These are phyloP conservation scores for Antechinus stuartii DNA, from an alignment of 2,113 vertebrate genomes.

Conservation along the genomic window DNA sequence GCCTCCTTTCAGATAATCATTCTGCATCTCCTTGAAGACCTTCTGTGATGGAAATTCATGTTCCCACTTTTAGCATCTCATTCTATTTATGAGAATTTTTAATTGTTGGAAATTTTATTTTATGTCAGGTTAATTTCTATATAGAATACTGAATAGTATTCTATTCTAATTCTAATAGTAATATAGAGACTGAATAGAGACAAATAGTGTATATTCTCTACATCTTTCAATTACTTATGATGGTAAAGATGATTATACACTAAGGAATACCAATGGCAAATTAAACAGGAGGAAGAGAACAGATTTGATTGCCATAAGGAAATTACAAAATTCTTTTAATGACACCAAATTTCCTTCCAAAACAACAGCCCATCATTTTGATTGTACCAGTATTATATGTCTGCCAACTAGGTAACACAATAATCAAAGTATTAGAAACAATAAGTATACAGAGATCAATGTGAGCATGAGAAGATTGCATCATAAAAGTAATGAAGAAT, in stretches of 20 bases:
- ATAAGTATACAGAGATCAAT: not conserved
- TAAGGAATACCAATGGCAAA: not conserved
- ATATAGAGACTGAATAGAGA: too few relatives aligned
- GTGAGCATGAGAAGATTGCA: not conserved
- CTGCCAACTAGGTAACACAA: not conserved
- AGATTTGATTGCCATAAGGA: not conserved
- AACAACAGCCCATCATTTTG: not conserved
- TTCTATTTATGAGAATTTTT: not conserved
- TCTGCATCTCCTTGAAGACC: not conserved
- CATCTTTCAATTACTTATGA: not conserved
- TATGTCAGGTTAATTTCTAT: not conserved
- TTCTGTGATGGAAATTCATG: not conserved
- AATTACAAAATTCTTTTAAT: not conserved
- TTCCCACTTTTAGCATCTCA: not conserved
- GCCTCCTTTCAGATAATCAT: not conserved
- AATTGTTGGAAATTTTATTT: too few relatives aligned
- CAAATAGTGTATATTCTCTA: not conserved
- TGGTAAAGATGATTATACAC: not conserved
- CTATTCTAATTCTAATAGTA: too few relatives aligned
- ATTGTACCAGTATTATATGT: not conserved
- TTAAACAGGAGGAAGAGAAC: not conserved
- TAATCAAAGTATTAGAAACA: not conserved
- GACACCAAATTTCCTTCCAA: not conserved
- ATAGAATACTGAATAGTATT: too few relatives aligned
- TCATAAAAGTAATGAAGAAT: not conserved